Evolutionary conservation across 2,888 invertebrate genomes (phyloP), one percentile per base, ranked within the genome.

Genomic region (Amphipoea lucens): DNA sequence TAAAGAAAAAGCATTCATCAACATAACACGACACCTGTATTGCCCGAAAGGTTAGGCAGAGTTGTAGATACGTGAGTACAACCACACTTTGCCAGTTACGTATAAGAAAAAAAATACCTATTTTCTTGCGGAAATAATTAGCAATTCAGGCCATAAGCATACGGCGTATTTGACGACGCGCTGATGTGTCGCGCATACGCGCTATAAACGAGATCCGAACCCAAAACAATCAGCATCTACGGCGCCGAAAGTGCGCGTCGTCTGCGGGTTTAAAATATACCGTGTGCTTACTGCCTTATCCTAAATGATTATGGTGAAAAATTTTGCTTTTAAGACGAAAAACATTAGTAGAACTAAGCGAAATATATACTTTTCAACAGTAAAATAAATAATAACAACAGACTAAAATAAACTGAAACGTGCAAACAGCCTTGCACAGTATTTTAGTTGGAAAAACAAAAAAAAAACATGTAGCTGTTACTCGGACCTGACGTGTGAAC

Each of bases 401-500:
- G 6, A 60, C 17, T 54, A 23, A 62, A 82, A 84, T 77, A 78
- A 76, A 81, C 67, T 69, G 45, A 60, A 78, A 40, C 73, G 14
- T 79, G 74, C 60, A 67, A 67, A 76, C 63, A 83, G 54, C 62
- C 57, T 69, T 60, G 57, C 70, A 71, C 51, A 57, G 54, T 36
- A 74, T 78, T 82, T 79, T 82, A 69, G 62, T 69, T 1, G 36
- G 71, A 82, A 85, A 72, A 70, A n/a, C 5, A 81, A 71, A 72
- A 74, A 23, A 72, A 63, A 29, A 29, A 36, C 51, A 62, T 48
- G 72, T 66, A 62, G 70, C 69, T 69, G 70, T 77, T 36, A 71
- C 79, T 82, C 66, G 84, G 79, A 79, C 79, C 70, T 74, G 82
- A 85, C 79, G 84, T 85, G 84, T 87, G 85, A 87, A 88, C 83